Percentiles rank a stretch among this genome's conserved stretches.
phyloP scores from a whole-genome alignment of 2,888 invertebrate genomes.

The Serrognathus titanus region DNA sequence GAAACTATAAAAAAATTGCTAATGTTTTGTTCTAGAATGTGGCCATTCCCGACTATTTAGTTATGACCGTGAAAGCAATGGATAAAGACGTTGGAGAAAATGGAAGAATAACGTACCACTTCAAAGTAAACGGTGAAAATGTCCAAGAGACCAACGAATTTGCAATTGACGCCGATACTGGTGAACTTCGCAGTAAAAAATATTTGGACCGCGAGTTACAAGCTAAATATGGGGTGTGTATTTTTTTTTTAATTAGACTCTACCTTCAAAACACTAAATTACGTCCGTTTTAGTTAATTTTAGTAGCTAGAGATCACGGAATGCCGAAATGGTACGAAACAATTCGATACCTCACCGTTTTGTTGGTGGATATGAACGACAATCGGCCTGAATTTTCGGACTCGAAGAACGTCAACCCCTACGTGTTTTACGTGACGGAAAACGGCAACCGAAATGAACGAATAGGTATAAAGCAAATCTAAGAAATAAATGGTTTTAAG shows the following conservation, averaged over 20 bases:
- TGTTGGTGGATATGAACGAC: constrained; percentile 77
- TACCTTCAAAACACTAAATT: neutral
- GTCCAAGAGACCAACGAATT: constrained; percentile 81
- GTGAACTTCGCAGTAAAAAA: constrained; percentile 76
- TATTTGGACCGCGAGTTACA: constrained; percentile 75
- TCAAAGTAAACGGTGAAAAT: constrained; percentile 66
- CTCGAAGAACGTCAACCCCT: constrained; percentile 55
- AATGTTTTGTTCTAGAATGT: constrained; percentile 57
- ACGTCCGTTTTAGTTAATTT: constrained; percentile 56
- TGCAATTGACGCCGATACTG: constrained; percentile 70
- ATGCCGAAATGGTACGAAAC: constrained; percentile 77
- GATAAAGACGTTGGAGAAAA: constrained; percentile 82
- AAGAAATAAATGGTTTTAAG: neutral
- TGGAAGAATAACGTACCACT: constrained; percentile 78
- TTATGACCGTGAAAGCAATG: constrained; percentile 77
- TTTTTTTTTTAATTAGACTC: neutral
- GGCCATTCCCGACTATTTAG: constrained; percentile 69
- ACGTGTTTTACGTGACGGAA: constrained; percentile 69
- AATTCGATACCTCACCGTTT: constrained; percentile 68
- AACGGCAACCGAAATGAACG: constrained; percentile 63
- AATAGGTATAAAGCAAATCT: constrained; percentile 53
- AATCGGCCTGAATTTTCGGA: constrained; percentile 74
- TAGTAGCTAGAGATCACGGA: constrained; percentile 82
- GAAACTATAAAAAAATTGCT: too few species aligned
- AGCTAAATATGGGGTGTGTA: constrained; percentile 59